These are phyloP conservation scores for Melanostoma scalare DNA, from an alignment of 2,888 invertebrate species.

Conservation along the genomic window DNA sequence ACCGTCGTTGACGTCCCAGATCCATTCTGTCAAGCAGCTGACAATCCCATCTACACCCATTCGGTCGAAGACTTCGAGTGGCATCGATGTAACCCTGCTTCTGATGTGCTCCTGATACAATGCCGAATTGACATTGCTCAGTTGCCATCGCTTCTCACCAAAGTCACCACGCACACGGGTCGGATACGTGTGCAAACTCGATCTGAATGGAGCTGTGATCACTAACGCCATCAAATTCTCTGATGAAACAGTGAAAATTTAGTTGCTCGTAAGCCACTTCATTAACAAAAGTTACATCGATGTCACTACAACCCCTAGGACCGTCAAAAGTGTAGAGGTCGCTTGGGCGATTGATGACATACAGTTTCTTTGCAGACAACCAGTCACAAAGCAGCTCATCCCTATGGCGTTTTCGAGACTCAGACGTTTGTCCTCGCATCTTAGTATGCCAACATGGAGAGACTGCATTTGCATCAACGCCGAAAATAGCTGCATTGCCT, in stretches of 20 bases:
- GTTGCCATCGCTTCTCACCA: background rate
- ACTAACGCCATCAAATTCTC: background rate
- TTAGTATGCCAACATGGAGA: background rate
- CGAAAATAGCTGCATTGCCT: background rate
- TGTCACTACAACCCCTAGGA: background rate
- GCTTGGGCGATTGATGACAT: background rate
- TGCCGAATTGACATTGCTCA: background rate
- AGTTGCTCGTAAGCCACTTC: background rate
- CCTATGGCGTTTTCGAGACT: background rate
- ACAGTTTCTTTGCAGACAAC: background rate
- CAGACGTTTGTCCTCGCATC: background rate
- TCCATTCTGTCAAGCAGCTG: background rate
- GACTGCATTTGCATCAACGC: background rate
- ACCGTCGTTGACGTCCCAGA: slow-evolving; percentile 15
- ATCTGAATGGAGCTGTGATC: background rate
- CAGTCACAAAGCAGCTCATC: background rate
- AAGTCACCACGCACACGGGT: background rate
- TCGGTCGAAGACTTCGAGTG: background rate
- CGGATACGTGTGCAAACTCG: background rate
- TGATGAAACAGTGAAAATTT: background rate
- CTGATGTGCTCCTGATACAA: too few relatives aligned
- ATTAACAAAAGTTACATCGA: background rate
- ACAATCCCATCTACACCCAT: background rate
- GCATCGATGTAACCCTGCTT: background rate
- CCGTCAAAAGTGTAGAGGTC: background rate